Evolutionary conservation across 2,797 vertebrate genomes (phyloP).

Genomic region (Myotis myotis): DNA sequence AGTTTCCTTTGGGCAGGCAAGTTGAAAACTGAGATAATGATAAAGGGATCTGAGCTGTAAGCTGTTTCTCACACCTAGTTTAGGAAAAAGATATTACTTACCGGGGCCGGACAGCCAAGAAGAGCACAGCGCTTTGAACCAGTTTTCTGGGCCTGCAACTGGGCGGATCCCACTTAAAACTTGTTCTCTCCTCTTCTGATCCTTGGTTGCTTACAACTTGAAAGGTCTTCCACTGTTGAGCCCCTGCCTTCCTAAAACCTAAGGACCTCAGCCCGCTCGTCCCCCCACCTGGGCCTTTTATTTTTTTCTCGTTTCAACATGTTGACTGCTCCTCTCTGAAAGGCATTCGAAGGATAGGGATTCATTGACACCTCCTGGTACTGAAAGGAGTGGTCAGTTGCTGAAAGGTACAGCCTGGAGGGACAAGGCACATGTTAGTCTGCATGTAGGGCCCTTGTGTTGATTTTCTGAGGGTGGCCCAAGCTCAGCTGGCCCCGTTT

Average conservation of each 20-base stretch:
- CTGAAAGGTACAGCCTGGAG: background rate
- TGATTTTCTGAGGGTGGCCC: background rate
- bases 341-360: background rate
- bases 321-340: constrained; percentile 10
- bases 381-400: background rate
- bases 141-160: background rate
- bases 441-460: background rate
- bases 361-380: background rate
- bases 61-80: background rate
- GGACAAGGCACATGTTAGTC: background rate
- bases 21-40: background rate
- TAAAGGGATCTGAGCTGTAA: background rate
- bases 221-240: constrained; percentile 3
- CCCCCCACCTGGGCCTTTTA: background rate
- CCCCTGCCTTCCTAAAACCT: background rate
- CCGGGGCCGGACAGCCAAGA: background rate
- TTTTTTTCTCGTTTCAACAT: background rate
- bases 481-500: background rate
- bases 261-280: background rate
- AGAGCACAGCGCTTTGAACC: background rate
- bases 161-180: background rate
- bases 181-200: background rate
- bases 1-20: background rate
- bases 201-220: background rate
- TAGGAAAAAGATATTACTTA: constrained; percentile 17